Evolutionary conservation across 2,888 invertebrate species (phyloP).

Genomic region (Hofmannophila pseudospretella): DNA sequence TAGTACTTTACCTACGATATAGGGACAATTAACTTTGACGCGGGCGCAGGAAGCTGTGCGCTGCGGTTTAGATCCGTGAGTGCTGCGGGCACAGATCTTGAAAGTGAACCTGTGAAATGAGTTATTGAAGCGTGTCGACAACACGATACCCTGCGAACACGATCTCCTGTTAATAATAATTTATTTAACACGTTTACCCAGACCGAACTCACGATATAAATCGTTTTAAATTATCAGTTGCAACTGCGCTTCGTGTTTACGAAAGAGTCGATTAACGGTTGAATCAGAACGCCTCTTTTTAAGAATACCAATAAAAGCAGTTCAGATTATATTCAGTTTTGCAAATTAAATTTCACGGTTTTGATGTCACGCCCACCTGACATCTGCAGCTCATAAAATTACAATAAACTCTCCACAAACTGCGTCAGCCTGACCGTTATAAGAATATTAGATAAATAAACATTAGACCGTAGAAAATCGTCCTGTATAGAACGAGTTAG

Average conservation of each 20-base stretch:
- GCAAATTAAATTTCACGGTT: conserved; percentile 7
- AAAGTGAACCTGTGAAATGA: conserved; percentile 73
- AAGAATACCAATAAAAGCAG: not conserved
- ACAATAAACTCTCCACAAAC: not conserved
- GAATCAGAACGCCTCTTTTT: conserved; percentile 5
- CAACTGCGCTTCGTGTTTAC: conserved; percentile 3
- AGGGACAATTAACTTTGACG: conserved; percentile 29
- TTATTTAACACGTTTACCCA: conserved; percentile 18
- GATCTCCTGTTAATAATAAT: conserved; percentile 40
- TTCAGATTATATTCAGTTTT: not conserved
- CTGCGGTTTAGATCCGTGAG: conserved; percentile 2
- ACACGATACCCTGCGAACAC: conserved; percentile 53
- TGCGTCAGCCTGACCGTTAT: conserved; percentile 9
- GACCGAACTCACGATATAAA: conserved; percentile 6
- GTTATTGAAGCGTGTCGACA: conserved; percentile 63
- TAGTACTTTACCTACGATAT: conserved; percentile 5
- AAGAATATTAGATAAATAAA: conserved; percentile 21
- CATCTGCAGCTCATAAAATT: conserved; percentile 8
- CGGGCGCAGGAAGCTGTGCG: conserved; percentile 39
- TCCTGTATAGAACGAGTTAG: conserved; percentile 44
- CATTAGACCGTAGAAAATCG: conserved; percentile 24
- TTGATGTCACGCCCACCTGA: conserved; percentile 44
- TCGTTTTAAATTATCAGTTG: not conserved
- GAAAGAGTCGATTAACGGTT: conserved; percentile 1
- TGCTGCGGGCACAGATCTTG: conserved; percentile 40